These are phyloP conservation scores for Eledona agricola DNA, from an alignment of 2,888 invertebrate species.

Conservation along the genomic window DNA sequence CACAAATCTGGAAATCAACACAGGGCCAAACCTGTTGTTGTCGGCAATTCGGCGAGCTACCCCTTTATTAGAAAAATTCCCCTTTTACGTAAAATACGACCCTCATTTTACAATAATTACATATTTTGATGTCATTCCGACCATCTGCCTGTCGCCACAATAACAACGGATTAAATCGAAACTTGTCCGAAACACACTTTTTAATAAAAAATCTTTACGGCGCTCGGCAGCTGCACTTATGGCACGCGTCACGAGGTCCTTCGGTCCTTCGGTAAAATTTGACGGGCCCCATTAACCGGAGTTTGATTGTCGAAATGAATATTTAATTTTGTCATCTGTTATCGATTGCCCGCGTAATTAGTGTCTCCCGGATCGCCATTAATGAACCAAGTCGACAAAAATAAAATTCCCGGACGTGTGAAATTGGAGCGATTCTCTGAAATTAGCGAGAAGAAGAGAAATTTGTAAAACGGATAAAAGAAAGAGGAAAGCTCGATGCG, in stretches of 20 bases:
- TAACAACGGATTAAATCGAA: slow-evolving; percentile 57
- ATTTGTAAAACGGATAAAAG: slow-evolving; percentile 49
- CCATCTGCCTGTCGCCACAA: slow-evolving; percentile 54
- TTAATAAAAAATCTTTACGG: slow-evolving; percentile 41
- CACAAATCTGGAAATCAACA: slow-evolving; percentile 51
- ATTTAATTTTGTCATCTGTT: slow-evolving; percentile 27
- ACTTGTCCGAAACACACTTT: slow-evolving; percentile 39
- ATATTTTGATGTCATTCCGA: slow-evolving; percentile 59
- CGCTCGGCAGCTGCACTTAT: slow-evolving; percentile 16
- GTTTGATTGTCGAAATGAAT: slow-evolving; percentile 27
- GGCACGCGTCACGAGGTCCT: slow-evolving; percentile 12
- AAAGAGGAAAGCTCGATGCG: slow-evolving; percentile 46
- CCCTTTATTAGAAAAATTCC: slow-evolving; percentile 60
- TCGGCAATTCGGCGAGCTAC: slow-evolving; percentile 58
- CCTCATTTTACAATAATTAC: slow-evolving; percentile 63
- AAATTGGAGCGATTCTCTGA: slow-evolving; percentile 46
- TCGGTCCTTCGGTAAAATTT: no score
- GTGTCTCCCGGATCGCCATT: no score
- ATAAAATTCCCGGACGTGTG: slow-evolving; percentile 43
- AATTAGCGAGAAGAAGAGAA: slow-evolving; percentile 48
- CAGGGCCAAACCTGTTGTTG: slow-evolving; percentile 51
- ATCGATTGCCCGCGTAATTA: slow-evolving; percentile 25
- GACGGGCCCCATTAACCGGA: slow-evolving; percentile 30
- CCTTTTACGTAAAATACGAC: slow-evolving; percentile 61
- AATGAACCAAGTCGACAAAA: slow-evolving; percentile 20